Evolutionary conservation across 53 echinoderm and acorn worm species (phyloP), one percentile per base, ranked within the genome.

Genomic region (Echinarachnius parma): DNA sequence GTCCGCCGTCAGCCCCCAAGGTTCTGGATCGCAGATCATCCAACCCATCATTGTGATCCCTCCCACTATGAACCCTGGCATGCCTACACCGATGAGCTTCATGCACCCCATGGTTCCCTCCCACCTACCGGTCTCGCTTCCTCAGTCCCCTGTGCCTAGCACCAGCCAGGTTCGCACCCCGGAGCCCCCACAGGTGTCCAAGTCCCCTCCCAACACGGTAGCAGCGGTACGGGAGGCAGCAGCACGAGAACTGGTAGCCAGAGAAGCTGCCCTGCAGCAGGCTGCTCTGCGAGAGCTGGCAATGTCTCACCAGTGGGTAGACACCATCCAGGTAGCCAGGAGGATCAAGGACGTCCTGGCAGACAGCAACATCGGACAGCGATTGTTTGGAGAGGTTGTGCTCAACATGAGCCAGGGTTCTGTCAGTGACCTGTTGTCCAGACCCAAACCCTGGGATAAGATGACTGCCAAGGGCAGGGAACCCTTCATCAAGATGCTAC

Each of bases 41-140:
- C 94, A 94, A 56, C 94, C 94, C 0, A 94, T 94, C 46, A 94
- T 94, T 20, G 94, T 94, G 14, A 94, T 94, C 59, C 94, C 94
- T 27, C 90, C 94, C 8, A 71, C 89, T 15, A 53, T 89, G 21
- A 75, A 76, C 64, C 70, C 65, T n/a, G 29, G 47, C 34, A 42
- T 48, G 9, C 34, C 50, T 30, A 32, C 69, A 19, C 66, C 46
- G 28, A 72, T 72, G 74, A 36, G 55, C n/a, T 56, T 56, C 27
- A 42, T 56, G 10, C 74, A 72, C 28, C 74, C 57, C 57, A 45
- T 68, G 47, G n/a, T 48, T 8, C 44, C 34, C 1, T 21, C 69
- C 0, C 87, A 77, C 47, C 48, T 81, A 16, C 68, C 65, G 15
- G 14, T 65, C 13, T 45, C 65, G 24, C n/a, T n/a, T n/a, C n/a